Evolutionary conservation across 2,113 vertebrate genomes (phyloP), one percentile per base, ranked within the genome.

Genomic region (Melanerpes formicivorus): DNA sequence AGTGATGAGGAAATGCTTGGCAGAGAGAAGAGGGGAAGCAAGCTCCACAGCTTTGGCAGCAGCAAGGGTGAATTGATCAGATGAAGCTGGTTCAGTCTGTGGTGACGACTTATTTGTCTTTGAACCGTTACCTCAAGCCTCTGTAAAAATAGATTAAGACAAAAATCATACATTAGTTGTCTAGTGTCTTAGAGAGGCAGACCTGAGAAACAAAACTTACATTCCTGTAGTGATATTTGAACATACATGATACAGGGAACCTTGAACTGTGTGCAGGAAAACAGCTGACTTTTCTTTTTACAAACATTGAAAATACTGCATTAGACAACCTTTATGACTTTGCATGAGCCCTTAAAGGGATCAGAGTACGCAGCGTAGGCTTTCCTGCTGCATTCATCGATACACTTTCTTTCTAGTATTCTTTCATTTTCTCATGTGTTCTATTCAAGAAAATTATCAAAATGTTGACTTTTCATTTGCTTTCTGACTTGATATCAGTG

Each of bases 281-380:
- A 7, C 13, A 42, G 2, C 76, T 32, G 6, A 23, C 4, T 3
- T 15, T 44, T 50, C 48, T 50, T 2, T 0, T 4, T 63, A 26
- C 21, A 27, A 34, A 25, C n/a, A 2, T 60, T 10, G 14, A 55
- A 80, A 88, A 19, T 83, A 26, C 0, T n/a, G 6, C 3, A 8
- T 44, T 50, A 48, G 17, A 60, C 13, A 26, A 19, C 52, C 69
- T 5, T n/a, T 22, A 23, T 59, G 29, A 56, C 42, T 86, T 65
- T 34, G 11, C 1, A 29, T 13, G 10, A 71, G 66, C 12, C 18
- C 5, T 58, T 89, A 5, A 27, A 58, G 63, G 17, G 27, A 27
- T 84, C 29, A 44, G 44, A 69, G 32, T 42, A 50, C 15, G 8
- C 7, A 12, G 7, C 4, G 11, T 32, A 50, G n/a, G 5, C 32